These are phyloP conservation scores for Brachyalestes nurse DNA, from an alignment of 2,797 vertebrate genomes.

Conservation along the genomic window DNA sequence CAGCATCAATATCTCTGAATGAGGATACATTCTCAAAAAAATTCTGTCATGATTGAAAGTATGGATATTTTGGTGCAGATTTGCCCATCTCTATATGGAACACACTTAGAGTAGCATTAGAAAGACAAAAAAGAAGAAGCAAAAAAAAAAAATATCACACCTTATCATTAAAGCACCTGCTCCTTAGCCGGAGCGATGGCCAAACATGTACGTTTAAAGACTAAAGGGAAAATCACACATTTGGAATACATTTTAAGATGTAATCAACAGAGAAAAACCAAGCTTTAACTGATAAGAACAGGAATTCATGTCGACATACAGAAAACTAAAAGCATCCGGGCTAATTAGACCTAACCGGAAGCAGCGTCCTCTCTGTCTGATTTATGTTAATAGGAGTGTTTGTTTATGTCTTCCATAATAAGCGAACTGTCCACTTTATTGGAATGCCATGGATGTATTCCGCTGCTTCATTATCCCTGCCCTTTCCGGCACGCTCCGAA, in stretches of 20 bases:
- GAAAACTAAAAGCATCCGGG: slow-evolving; percentile 36
- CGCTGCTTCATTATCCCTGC: slow-evolving; percentile 58
- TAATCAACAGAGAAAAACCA: slow-evolving; percentile 4
- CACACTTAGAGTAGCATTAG: neutral
- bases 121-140: neutral
- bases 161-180: neutral
- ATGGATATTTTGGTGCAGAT: too few species aligned
- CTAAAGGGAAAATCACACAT: neutral
- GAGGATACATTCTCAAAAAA: neutral
- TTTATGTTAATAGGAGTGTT: slow-evolving; percentile 56
- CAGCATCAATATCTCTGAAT: too few species aligned
- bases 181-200: neutral
- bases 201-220: neutral
- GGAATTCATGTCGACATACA: slow-evolving; percentile 38
- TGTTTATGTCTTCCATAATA: slow-evolving; percentile 59
- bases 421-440: slow-evolving; percentile 53
- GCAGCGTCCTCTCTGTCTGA: slow-evolving; percentile 33
- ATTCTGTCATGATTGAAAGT: too few species aligned
- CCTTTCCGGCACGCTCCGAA: slow-evolving; percentile 55
- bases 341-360: slow-evolving; percentile 50
- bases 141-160: neutral
- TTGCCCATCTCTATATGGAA: too few species aligned
- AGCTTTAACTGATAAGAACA: slow-evolving; percentile 37
- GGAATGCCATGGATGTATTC: slow-evolving; percentile 47
- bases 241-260: neutral